Conservation (phyloP, 2,797 vertebrate genomes). For the Anguilla pacifica region DNA sequence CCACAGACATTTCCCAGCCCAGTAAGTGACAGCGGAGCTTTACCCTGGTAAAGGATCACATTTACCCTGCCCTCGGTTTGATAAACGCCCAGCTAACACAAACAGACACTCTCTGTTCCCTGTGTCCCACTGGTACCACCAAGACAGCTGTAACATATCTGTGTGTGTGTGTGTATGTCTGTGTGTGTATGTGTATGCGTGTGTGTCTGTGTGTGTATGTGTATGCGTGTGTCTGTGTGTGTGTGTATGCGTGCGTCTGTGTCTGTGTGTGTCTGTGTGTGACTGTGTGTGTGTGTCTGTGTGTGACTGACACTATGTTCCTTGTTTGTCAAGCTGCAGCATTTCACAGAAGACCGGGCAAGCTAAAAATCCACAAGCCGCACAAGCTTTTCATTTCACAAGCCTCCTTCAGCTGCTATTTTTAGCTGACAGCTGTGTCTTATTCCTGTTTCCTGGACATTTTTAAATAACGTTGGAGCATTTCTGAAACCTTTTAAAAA, state of each 20-base stretch:
- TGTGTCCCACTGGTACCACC: not conserved
- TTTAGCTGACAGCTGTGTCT: not conserved
- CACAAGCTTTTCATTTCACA: not conserved
- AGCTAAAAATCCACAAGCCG: not conserved
- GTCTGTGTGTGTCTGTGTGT: too few relatives aligned
- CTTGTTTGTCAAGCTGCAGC: not conserved
- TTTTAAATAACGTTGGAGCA: not conserved
- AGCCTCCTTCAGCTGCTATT: not conserved
- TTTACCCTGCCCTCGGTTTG: not conserved
- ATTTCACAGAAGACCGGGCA: not conserved
- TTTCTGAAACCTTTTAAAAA: too few relatives aligned
- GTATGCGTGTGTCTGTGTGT: too few relatives aligned
- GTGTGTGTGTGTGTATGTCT: too few relatives aligned
- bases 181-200: too few relatives aligned
- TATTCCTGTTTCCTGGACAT: not conserved
- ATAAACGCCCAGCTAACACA: not conserved
- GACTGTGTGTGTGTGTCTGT: too few relatives aligned
- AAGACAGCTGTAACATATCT: not conserved
- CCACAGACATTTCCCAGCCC: slow-evolving; percentile 63
- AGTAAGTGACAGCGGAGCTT: not conserved
- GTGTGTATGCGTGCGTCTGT: too few relatives aligned
- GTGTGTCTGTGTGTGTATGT: not conserved
- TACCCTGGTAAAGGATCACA: not conserved
- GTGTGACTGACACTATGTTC: not conserved
- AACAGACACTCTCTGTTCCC: not conserved